Evolutionary conservation across 2,113 vertebrate genomes (phyloP).

Genomic region (Bos taurus): DNA sequence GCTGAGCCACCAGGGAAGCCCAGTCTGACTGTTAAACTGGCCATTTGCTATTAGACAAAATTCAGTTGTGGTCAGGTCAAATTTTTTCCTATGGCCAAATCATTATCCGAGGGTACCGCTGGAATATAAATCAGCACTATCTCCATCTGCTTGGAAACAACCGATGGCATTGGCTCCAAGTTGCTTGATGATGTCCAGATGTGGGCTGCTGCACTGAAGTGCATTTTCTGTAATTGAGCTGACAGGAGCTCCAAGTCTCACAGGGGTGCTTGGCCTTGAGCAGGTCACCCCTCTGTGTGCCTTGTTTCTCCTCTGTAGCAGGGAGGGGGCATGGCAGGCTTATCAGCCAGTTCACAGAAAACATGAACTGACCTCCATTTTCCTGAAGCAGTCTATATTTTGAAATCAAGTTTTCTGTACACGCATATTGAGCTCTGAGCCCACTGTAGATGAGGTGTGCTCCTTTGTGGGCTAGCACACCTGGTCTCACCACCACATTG

Average conservation of each 20-base stretch:
- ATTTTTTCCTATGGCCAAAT: background rate
- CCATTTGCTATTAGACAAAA: background rate
- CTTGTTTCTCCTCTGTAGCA: background rate
- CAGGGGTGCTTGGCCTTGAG: background rate
- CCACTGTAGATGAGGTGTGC: too few species aligned
- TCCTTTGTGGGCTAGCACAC: background rate
- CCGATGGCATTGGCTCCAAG: background rate
- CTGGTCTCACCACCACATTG: background rate
- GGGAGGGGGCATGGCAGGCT: background rate
- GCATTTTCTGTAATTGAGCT: background rate
- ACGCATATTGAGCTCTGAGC: background rate
- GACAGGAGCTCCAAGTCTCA: background rate
- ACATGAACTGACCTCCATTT: background rate
- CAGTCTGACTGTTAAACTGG: background rate
- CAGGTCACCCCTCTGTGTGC: background rate
- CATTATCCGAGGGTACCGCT: background rate
- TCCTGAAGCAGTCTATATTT: background rate
- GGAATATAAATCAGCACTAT: constrained; percentile 2
- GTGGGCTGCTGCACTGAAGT: background rate
- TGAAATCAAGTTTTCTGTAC: background rate
- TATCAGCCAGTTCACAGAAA: background rate
- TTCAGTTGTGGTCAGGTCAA: background rate
- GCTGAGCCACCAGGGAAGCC: background rate
- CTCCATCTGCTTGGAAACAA: background rate
- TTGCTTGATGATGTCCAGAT: constrained; percentile 43